Percentiles rank a stretch among this genome's conserved stretches.
These are phyloP conservation scores for Coregonus sp. DNA, from an alignment of 2,797 vertebrate species.

Conservation along the genomic window DNA sequence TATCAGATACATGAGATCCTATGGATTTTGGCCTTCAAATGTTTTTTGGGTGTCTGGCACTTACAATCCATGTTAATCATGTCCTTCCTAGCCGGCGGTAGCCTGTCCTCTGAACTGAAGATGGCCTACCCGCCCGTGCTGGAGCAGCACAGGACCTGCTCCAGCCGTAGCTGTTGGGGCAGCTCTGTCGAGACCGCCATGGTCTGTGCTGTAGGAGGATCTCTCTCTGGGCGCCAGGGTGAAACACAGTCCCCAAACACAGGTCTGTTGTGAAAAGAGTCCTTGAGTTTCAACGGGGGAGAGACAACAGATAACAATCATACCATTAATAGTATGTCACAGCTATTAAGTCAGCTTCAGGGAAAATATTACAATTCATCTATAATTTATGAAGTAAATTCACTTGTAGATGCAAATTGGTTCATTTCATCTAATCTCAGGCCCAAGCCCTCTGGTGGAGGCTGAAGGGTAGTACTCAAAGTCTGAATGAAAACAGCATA, in stretches of 20 bases:
- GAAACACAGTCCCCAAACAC: neutral
- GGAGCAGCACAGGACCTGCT: constrained; percentile 69
- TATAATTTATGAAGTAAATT: too few species aligned
- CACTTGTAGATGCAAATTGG: too few species aligned
- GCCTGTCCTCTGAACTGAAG: constrained; percentile 72
- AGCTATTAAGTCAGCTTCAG: too few species aligned
- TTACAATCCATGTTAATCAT: too few species aligned
- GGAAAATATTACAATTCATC: too few species aligned
- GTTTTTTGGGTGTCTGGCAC: too few species aligned
- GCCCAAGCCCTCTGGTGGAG: neutral
- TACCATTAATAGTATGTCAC: too few species aligned
- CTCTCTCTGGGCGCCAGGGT: constrained; percentile 81
- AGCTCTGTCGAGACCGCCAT: constrained; percentile 74
- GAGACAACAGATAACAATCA: too few species aligned
- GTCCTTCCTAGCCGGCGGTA: constrained; percentile 71
- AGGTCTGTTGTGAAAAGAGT: too few species aligned
- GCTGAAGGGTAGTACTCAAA: neutral
- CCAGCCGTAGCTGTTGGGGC: constrained; percentile 78
- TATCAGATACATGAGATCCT: neutral
- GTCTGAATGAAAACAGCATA: neutral
- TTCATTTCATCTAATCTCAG: neutral
- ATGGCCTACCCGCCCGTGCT: constrained; percentile 81
- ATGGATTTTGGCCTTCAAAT: too few species aligned
- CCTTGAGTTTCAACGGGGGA: too few species aligned
- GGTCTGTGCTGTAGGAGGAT: constrained; percentile 81